Evolutionary conservation across 2,797 vertebrate species (phyloP).

Genomic region (Chromis chromis): DNA sequence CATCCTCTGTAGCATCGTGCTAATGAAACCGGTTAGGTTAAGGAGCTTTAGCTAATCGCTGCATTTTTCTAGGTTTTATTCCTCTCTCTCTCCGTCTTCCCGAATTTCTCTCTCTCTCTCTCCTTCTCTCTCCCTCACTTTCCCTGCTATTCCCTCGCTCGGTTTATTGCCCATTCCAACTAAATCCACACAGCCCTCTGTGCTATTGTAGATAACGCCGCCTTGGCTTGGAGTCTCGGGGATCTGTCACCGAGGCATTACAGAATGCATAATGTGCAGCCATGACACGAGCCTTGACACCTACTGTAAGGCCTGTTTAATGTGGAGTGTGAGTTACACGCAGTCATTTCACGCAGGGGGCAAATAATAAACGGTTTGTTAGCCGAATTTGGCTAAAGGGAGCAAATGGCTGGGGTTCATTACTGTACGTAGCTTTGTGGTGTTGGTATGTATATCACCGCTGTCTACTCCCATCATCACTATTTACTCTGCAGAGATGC

Average conservation of each 20-base stretch:
- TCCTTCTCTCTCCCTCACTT: constrained; percentile 8
- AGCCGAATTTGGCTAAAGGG: constrained; percentile 41
- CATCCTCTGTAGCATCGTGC: constrained; percentile 42
- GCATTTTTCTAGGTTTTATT: constrained; percentile 45
- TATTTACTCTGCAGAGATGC: constrained; percentile 46
- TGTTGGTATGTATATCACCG: constrained; percentile 30
- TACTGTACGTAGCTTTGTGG: constrained; percentile 33
- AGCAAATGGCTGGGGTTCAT: constrained; percentile 47
- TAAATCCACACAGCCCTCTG: constrained; percentile 69
- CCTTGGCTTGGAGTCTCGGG: constrained; percentile 52
- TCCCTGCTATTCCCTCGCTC: constrained; percentile 24
- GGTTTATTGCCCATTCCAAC: constrained; percentile 62
- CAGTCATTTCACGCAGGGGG: constrained; percentile 31
- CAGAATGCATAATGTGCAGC: constrained; percentile 52
- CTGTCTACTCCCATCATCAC: constrained; percentile 33
- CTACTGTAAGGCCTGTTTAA: constrained; percentile 51
- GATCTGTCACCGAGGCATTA: constrained; percentile 63
- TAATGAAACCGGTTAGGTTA: constrained; percentile 69
- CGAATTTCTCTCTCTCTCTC: constrained; percentile 1
- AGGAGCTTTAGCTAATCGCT: constrained; percentile 71
- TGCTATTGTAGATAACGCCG: constrained; percentile 69
- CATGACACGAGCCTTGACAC: constrained; percentile 65
- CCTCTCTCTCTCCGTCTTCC: constrained; percentile 18
- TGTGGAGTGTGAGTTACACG: constrained; percentile 25
- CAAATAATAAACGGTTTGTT: constrained; percentile 39